phyloP scores from a whole-genome alignment of 2,113 vertebrate genomes.

The Lophius piscatorius region DNA sequence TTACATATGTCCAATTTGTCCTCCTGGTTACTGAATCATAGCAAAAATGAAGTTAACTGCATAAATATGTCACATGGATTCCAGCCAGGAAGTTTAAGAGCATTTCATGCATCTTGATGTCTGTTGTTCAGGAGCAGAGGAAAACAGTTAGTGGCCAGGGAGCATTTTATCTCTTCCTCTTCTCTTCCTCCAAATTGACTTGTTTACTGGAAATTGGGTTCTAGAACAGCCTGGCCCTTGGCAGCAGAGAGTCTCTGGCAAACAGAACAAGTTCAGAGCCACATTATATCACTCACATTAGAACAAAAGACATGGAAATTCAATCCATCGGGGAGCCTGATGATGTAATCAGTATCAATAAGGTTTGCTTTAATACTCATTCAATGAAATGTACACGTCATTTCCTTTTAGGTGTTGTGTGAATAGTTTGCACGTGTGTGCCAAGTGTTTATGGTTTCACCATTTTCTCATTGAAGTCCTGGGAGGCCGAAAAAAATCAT shows the following conservation, averaged over 20 bases:
- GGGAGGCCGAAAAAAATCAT: slow-evolving; percentile 11
- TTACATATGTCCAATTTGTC: no score
- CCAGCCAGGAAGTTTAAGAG: neutral
- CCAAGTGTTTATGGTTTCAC: neutral
- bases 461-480: slow-evolving; percentile 4
- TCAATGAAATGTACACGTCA: neutral
- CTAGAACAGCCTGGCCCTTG: slow-evolving; percentile 46
- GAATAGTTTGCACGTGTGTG: neutral
- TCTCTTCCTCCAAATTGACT: slow-evolving; percentile 26
- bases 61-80: slow-evolving; percentile 5
- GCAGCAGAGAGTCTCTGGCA: slow-evolving; percentile 39
- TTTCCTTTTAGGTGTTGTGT: neutral
- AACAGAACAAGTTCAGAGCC: slow-evolving; percentile 24
- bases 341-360: slow-evolving; percentile 17
- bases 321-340: slow-evolving; percentile 12
- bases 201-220: slow-evolving; percentile 65
- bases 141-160: slow-evolving; percentile 47
- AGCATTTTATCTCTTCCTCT: slow-evolving; percentile 46
- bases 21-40: no score
- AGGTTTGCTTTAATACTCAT: neutral
- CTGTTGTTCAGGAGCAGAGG: slow-evolving; percentile 46
- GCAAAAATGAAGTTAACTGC: no score
- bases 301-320: neutral
- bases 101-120: slow-evolving; percentile 15
- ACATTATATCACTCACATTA: slow-evolving; percentile 22